These are phyloP conservation scores for Phaethornis superciliosus DNA, from an alignment of 2,113 vertebrate species.

Conservation along the genomic window DNA sequence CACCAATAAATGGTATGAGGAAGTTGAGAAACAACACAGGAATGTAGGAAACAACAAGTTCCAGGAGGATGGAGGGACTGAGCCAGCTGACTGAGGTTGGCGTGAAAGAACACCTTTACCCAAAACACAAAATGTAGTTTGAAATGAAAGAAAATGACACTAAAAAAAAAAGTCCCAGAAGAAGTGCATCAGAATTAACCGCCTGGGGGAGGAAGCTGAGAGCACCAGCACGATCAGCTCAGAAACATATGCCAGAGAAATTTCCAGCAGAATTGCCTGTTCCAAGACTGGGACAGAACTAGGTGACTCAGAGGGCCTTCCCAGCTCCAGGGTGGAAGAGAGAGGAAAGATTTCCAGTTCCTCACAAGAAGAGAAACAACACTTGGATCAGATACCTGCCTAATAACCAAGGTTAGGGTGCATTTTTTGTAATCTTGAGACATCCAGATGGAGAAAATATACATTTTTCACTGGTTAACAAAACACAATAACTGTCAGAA, in stretches of 20 bases:
- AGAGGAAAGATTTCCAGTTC: slow-evolving; percentile 17
- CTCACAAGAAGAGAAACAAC: neutral
- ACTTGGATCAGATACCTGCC: slow-evolving; percentile 21
- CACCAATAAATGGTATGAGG: neutral
- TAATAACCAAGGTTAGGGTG: slow-evolving; percentile 49
- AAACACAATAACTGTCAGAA: slow-evolving; percentile 49
- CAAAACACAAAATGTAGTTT: neutral
- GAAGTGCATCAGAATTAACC: neutral
- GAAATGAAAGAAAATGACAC: neutral
- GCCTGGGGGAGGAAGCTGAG: neutral
- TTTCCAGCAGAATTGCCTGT: slow-evolving; percentile 26
- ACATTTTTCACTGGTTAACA: slow-evolving; percentile 50
- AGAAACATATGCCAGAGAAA: neutral
- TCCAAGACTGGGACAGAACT: neutral
- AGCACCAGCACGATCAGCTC: neutral
- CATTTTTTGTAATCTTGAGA: slow-evolving; percentile 8
- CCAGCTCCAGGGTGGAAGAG: neutral
- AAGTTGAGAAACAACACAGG: slow-evolving; percentile 24
- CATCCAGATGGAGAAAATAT: neutral
- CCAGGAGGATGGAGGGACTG: neutral
- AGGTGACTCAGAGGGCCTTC: slow-evolving; percentile 45
- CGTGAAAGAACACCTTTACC: neutral
- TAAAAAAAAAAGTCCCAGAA: neutral
- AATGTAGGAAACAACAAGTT: neutral
- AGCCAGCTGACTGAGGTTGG: neutral